Evolutionary conservation across 2,797 vertebrate genomes (phyloP).

Genomic region (Lithobates sylvaticus): DNA sequence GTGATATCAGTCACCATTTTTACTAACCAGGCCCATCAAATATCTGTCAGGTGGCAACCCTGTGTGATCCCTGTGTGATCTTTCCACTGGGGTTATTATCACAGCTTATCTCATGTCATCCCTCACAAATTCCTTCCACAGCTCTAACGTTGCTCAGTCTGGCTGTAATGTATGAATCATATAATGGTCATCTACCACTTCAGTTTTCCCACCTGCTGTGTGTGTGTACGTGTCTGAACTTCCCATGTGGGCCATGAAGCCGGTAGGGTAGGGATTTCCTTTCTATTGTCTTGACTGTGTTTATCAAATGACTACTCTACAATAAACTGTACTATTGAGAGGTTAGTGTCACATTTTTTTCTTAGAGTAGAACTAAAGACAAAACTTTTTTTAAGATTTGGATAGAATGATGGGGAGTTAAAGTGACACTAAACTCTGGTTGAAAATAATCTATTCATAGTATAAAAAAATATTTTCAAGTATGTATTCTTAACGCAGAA

Average conservation of each 20-base stretch:
- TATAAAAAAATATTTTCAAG: no score
- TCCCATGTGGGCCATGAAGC: conserved; percentile 28
- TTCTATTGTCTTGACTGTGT: conserved; percentile 41
- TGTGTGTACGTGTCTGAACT: conserved; percentile 36
- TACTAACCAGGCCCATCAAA: no score
- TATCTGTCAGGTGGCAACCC: no score
- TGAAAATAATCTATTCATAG: no score
- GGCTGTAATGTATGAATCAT: not conserved
- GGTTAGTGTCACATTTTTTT: not conserved
- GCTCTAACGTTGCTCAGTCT: not conserved
- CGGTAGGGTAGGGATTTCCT: conserved; percentile 40
- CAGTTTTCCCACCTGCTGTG: conserved; percentile 25
- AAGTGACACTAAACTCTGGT: no score
- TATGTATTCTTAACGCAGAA: no score
- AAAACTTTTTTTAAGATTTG: no score
- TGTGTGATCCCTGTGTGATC: not conserved
- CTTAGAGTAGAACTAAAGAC: no score
- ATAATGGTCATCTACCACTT: not conserved
- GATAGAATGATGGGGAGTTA: no score
- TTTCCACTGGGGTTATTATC: not conserved
- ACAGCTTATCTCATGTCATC: not conserved
- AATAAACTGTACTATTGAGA: not conserved
- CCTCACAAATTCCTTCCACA: not conserved
- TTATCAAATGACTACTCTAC: conserved; percentile 12
- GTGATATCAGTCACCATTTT: no score